Percentiles rank a stretch among this genome's conserved stretches.
Conservation (phyloP, 2,113 vertebrate species). For the Triplophysa tibetana region DNA sequence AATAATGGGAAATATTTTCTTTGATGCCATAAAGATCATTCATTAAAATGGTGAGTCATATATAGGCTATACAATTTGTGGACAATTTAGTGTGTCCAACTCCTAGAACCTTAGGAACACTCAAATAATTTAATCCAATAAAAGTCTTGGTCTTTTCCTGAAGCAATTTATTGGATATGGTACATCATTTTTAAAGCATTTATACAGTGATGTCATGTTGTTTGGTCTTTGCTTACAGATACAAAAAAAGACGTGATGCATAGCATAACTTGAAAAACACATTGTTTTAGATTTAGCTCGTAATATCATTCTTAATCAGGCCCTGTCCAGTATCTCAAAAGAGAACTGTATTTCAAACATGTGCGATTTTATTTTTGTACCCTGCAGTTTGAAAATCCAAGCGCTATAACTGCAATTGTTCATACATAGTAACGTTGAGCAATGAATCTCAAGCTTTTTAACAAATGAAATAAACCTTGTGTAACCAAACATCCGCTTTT, state of each 20-base stretch:
- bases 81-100: too few species aligned
- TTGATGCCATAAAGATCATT: too few species aligned
- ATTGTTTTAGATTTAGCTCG: conserved; percentile 4
- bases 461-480: conserved; percentile 22
- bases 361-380: neutral
- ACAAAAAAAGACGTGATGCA: conserved; percentile 9
- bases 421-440: conserved; percentile 17
- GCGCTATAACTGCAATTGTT: neutral
- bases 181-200: neutral
- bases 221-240: neutral
- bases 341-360: neutral
- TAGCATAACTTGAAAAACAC: neutral
- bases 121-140: too few species aligned
- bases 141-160: neutral
- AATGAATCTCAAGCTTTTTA: conserved; percentile 33
- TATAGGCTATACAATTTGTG: neutral
- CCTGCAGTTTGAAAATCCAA: conserved; percentile 3
- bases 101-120: neutral
- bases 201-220: neutral
- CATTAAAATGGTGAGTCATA: too few species aligned
- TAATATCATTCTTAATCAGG: neutral
- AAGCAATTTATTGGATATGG: neutral
- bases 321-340: neutral
- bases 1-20: too few species aligned
- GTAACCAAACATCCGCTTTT: conserved; percentile 20